These are phyloP conservation scores for Petrocephalus zakoni DNA, from an alignment of 2,113 vertebrate genomes.

Conservation along the genomic window DNA sequence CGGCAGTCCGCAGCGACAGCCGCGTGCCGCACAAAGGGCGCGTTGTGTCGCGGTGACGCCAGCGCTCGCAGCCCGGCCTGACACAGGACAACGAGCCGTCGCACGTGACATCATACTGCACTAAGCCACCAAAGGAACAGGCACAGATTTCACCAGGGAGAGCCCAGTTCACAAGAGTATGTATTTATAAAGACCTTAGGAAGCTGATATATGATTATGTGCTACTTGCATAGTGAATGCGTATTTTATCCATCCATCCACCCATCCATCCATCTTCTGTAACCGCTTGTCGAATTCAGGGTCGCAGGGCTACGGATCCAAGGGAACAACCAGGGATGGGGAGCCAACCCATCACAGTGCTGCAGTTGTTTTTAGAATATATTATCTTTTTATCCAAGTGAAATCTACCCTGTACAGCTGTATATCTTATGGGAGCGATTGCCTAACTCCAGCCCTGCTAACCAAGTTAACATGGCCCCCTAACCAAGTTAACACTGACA, in stretches of 20 bases:
- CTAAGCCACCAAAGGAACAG: not conserved
- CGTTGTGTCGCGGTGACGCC: not conserved
- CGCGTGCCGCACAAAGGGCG: not conserved
- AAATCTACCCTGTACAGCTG: not conserved
- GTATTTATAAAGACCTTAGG: not conserved
- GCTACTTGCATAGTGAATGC: not conserved
- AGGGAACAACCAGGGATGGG: no score
- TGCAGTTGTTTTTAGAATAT: not conserved
- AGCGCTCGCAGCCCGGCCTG: not conserved
- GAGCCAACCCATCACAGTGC: no score
- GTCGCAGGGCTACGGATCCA: no score
- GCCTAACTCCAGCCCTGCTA: not conserved
- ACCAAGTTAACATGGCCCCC: not conserved
- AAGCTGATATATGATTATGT: not conserved
- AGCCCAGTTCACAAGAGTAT: not conserved
- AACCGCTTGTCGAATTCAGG: no score
- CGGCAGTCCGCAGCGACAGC: not conserved
- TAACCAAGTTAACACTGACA: not conserved
- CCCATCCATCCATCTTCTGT: no score
- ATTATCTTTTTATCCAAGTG: not conserved
- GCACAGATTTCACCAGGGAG: not conserved
- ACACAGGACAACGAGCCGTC: not conserved
- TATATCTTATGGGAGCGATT: not conserved
- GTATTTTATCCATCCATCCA: no score
- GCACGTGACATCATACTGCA: not conserved